Evolutionary conservation across 1,140 invertebrate species (phyloP).

Genomic region (Chironomus striatipennis): DNA sequence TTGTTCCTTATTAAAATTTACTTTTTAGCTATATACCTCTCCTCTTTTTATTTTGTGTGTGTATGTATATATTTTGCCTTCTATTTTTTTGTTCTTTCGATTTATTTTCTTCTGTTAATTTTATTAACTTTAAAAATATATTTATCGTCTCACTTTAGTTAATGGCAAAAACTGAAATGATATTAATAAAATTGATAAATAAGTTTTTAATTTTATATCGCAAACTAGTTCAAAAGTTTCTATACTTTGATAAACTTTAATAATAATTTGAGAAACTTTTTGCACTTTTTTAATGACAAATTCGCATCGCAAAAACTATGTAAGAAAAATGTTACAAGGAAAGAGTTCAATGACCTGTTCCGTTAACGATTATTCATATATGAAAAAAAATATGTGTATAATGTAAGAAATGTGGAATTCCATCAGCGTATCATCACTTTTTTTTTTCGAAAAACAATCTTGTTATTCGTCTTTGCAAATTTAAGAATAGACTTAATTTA

Average conservation of each 20-base stretch:
- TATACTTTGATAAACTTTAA: neutral
- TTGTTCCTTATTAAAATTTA: neutral
- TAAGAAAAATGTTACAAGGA: neutral
- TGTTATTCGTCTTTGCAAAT: neutral
- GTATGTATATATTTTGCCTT: neutral
- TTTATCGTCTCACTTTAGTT: slow-evolving; percentile 12
- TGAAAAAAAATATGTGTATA: neutral
- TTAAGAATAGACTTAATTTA: neutral
- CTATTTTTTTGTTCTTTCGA: neutral
- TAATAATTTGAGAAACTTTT: neutral
- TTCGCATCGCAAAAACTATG: neutral
- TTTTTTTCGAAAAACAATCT: neutral
- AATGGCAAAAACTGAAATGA: slow-evolving; percentile 2
- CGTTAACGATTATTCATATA: neutral
- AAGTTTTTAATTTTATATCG: neutral
- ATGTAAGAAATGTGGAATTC: neutral
- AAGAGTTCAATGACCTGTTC: neutral
- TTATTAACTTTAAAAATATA: neutral
- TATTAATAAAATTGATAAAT: neutral
- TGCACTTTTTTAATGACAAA: neutral
- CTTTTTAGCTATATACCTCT: neutral
- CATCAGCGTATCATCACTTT: neutral
- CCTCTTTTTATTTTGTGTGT: neutral
- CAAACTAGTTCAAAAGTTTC: no score
- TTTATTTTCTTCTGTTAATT: neutral